phyloP scores from a whole-genome alignment of 2,113 vertebrate species.

The Bothrops jararaca region DNA sequence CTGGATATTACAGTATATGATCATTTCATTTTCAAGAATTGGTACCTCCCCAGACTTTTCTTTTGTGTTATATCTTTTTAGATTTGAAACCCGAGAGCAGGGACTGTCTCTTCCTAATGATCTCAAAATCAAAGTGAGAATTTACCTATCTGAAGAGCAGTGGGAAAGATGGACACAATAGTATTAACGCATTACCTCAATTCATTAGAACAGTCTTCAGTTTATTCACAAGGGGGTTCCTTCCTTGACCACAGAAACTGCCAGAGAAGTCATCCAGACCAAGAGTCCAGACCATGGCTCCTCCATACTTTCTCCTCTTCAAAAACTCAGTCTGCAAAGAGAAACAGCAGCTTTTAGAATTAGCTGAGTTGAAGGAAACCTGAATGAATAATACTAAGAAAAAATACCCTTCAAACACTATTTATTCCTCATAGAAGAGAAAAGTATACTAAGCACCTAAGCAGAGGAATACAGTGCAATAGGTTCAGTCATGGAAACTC shows the following conservation, averaged over 20 bases:
- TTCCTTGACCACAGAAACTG: conserved; percentile 68
- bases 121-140: neutral
- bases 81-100: neutral
- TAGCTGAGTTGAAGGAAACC: neutral
- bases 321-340: conserved; percentile 15
- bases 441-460: too few relatives aligned
- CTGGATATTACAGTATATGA: neutral
- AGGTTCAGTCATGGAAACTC: too few relatives aligned
- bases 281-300: conserved; percentile 74
- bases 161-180: neutral
- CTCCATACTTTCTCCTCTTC: conserved; percentile 19
- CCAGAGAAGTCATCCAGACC: conserved; percentile 83
- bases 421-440: too few relatives aligned
- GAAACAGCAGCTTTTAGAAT: neutral
- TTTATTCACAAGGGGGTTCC: conserved; percentile 73
- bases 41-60: neutral
- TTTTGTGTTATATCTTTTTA: neutral
- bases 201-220: conserved; percentile 68
- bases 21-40: neutral
- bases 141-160: neutral
- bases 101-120: neutral
- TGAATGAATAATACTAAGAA: neutral
- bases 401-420: neutral
- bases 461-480: too few relatives aligned
- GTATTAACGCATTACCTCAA: conserved; percentile 28